These are phyloP conservation scores for Chanos chanos DNA, from an alignment of 2,797 vertebrate genomes.

Conservation along the genomic window DNA sequence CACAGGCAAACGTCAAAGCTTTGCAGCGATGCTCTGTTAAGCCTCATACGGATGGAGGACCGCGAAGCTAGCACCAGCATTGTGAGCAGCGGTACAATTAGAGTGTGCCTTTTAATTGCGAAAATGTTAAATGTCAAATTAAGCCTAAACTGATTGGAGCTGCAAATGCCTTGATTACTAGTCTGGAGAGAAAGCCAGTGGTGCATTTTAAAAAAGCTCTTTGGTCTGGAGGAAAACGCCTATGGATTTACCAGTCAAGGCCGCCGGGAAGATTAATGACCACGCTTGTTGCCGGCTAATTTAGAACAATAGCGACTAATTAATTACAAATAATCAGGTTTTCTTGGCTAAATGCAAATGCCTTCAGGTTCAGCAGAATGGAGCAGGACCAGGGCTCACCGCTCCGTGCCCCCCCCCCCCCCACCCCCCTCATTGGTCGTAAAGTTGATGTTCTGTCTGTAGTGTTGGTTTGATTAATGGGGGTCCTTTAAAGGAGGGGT, in stretches of 20 bases:
- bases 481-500: slow-evolving; percentile 69
- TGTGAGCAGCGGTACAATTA: too few relatives aligned
- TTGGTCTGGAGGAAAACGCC: slow-evolving; percentile 70
- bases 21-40: too few relatives aligned
- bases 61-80: too few relatives aligned
- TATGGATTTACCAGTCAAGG: slow-evolving; percentile 97
- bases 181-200: slow-evolving; percentile 58
- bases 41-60: too few relatives aligned
- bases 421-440: too few relatives aligned
- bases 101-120: slow-evolving; percentile 72
- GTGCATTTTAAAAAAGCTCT: slow-evolving; percentile 75
- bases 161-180: slow-evolving; percentile 72
- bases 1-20: too few relatives aligned
- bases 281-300: slow-evolving; percentile 90
- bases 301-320: slow-evolving; percentile 97
- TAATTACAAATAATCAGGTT: slow-evolving; percentile 93
- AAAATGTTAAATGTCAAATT: slow-evolving; percentile 81
- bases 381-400: not conserved
- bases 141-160: slow-evolving; percentile 77
- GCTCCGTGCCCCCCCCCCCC: too few relatives aligned
- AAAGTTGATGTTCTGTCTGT: slow-evolving; percentile 77
- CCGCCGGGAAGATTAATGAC: slow-evolving; percentile 90
- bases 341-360: slow-evolving; percentile 72
- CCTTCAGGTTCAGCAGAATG: slow-evolving; percentile 43
- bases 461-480: slow-evolving; percentile 72